phyloP scores from a whole-genome alignment of 2,797 vertebrate genomes.

The Muscicapa comitata region DNA sequence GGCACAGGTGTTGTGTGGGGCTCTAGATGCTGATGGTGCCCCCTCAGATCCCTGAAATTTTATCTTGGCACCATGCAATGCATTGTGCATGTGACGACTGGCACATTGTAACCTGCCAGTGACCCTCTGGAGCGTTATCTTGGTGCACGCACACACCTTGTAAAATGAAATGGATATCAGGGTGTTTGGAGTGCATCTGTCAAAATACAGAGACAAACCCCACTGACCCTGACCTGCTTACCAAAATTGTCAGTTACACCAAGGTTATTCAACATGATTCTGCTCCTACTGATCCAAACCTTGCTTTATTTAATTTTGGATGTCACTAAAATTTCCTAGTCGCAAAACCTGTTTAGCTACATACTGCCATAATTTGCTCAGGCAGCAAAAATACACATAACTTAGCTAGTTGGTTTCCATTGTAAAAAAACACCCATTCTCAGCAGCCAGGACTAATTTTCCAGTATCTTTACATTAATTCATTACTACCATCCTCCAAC shows the following conservation, averaged over 20 bases:
- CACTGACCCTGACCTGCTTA: neutral
- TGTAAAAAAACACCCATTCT: neutral
- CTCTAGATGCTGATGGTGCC: neutral
- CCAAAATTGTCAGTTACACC: neutral
- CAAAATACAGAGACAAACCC: neutral
- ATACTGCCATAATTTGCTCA: neutral
- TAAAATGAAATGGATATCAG: constrained; percentile 16
- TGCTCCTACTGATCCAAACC: neutral
- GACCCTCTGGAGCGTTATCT: neutral
- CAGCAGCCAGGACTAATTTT: neutral
- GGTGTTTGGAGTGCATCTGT: neutral
- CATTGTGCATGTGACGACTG: neutral
- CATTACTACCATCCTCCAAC: neutral
- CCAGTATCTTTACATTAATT: neutral
- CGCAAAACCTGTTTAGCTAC: neutral
- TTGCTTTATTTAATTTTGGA: neutral
- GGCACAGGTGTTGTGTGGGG: neutral
- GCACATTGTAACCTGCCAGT: neutral
- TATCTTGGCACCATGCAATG: neutral
- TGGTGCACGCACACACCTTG: neutral
- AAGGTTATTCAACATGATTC: neutral
- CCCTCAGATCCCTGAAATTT: neutral
- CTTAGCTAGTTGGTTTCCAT: neutral
- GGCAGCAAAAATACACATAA: neutral
- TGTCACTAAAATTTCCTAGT: neutral